Evolutionary conservation across 1,140 invertebrate species (phyloP).

Genomic region (Rhagoletis zephyria): DNA sequence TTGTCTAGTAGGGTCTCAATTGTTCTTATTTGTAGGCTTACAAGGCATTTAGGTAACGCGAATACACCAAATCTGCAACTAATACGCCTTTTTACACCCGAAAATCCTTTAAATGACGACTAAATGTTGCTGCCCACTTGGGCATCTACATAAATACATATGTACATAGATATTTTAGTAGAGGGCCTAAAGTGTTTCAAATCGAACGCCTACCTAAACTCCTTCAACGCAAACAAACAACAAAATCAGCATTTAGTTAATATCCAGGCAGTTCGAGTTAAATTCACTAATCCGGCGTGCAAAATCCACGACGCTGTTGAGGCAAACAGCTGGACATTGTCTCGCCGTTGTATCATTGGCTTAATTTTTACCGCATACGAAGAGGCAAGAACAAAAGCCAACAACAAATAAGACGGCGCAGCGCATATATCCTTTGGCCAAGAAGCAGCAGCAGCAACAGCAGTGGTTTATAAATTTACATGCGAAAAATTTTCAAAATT

Average conservation of each 20-base stretch:
- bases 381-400: neutral
- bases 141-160: neutral
- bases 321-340: conserved; percentile 7
- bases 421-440: conserved; percentile 11
- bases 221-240: conserved; percentile 26
- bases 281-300: conserved; percentile 41
- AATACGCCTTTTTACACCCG: conserved; percentile 50
- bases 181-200: conserved; percentile 7
- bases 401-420: neutral
- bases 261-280: neutral
- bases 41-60: too few relatives aligned
- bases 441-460: neutral
- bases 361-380: conserved; percentile 40
- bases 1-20: neutral
- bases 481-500: conserved; percentile 8
- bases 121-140: conserved; percentile 9
- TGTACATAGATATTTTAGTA: neutral
- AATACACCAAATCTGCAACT: conserved; percentile 1
- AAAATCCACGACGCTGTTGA: neutral
- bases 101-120: conserved; percentile 34
- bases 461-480: conserved; percentile 12
- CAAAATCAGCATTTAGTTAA: neutral
- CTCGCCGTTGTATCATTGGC: neutral
- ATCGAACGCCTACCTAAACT: conserved; percentile 37
- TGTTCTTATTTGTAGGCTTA: conserved; percentile 31